These are phyloP conservation scores for Ceratosolen fusciceps DNA, from an alignment of 1,140 invertebrate species.

Conservation along the genomic window DNA sequence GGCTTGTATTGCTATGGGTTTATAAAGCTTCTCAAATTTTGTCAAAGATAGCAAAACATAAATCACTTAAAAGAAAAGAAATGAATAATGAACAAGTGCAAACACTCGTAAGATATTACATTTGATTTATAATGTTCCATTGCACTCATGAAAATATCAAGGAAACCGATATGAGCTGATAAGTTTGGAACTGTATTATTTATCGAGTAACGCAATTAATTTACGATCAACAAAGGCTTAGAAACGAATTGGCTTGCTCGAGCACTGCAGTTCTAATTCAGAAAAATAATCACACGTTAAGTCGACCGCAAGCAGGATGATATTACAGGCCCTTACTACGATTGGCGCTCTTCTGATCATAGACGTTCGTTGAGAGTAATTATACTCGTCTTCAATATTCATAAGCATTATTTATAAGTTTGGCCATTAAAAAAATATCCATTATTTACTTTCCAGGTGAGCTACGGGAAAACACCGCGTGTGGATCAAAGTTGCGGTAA, in stretches of 20 bases:
- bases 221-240: slow-evolving; percentile 21
- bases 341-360: slow-evolving; percentile 52
- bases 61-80: slow-evolving; percentile 17
- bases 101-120: slow-evolving; percentile 21
- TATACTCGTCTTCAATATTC: slow-evolving; percentile 19
- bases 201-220: slow-evolving; percentile 25
- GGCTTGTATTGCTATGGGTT: slow-evolving; percentile 72
- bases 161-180: slow-evolving; percentile 20
- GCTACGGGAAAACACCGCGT: neutral
- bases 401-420: neutral
- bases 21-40: slow-evolving; percentile 65
- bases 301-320: slow-evolving; percentile 27
- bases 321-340: slow-evolving; percentile 10
- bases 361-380: slow-evolving; percentile 59
- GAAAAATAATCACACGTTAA: slow-evolving; percentile 26
- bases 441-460: slow-evolving; percentile 5
- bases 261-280: slow-evolving; percentile 14
- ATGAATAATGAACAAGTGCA: slow-evolving; percentile 18
- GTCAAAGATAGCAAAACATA: slow-evolving; percentile 45
- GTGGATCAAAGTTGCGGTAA: slow-evolving; percentile 10
- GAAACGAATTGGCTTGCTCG: slow-evolving; percentile 16
- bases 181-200: slow-evolving; percentile 17
- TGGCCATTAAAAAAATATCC: neutral
- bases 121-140: slow-evolving; percentile 21
- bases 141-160: slow-evolving; percentile 23